These are phyloP conservation scores for Scytalopus superciliaris DNA, from an alignment of 2,113 vertebrate genomes.

Conservation along the genomic window DNA sequence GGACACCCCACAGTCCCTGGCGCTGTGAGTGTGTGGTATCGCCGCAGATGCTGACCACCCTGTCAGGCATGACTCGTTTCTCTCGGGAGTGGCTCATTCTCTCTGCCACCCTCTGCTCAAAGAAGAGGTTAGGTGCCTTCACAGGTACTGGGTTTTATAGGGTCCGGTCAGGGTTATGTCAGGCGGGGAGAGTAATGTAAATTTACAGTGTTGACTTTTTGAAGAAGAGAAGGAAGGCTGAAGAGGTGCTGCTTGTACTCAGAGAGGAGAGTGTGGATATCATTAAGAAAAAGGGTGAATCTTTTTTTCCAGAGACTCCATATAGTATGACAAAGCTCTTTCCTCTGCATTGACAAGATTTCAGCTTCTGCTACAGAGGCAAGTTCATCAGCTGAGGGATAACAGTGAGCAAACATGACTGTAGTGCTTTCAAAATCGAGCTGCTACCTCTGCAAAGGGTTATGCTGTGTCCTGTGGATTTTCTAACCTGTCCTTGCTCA, in stretches of 20 bases:
- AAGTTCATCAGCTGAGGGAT: not conserved
- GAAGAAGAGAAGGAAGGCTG: not conserved
- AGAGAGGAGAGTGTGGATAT: not conserved
- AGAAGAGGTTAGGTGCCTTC: not conserved
- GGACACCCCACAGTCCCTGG: not conserved
- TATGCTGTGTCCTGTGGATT: not conserved
- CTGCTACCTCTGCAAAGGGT: not conserved
- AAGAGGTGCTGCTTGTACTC: not conserved
- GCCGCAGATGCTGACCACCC: not conserved
- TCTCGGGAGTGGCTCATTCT: not conserved
- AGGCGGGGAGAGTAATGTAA: not conserved
- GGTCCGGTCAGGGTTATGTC: not conserved
- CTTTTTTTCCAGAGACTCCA: not conserved
- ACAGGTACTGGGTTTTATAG: not conserved
- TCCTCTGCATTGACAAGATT: not conserved
- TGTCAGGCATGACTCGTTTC: not conserved
- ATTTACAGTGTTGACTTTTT: not conserved
- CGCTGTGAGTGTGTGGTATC: no score
- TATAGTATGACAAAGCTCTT: not conserved
- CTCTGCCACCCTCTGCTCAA: not conserved
- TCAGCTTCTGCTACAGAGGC: not conserved
- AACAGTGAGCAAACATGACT: not conserved
- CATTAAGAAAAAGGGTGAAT: not conserved
- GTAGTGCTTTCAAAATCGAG: not conserved
- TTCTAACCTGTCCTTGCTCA: rapidly evolving